phyloP scores from a whole-genome alignment of 2,888 invertebrate genomes.

The Tetragnatha montana region DNA sequence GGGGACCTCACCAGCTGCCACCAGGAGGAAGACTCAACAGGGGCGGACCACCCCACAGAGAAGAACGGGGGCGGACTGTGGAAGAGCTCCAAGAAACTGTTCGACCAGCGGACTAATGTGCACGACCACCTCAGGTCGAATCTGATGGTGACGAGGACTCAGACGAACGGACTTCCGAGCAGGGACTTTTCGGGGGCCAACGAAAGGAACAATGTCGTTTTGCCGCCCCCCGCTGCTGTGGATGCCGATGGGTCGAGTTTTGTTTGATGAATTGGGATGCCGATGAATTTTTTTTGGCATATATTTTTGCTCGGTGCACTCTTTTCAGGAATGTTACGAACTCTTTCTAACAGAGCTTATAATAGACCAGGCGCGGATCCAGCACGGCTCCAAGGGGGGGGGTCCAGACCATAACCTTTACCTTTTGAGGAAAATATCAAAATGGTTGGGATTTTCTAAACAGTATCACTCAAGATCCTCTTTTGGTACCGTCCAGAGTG shows the following conservation, averaged over 20 bases:
- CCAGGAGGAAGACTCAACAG: slow-evolving; percentile 22
- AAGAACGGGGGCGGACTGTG: slow-evolving; percentile 30
- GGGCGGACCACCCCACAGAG: no score
- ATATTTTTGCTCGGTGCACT: no score
- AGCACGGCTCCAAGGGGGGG: no score
- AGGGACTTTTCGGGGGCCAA: not conserved
- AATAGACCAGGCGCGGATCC: no score
- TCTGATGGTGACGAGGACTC: slow-evolving; percentile 22
- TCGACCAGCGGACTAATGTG: not conserved
- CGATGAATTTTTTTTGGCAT: not conserved
- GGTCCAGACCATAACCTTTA: no score
- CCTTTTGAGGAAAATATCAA: no score
- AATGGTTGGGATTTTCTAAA: no score
- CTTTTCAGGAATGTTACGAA: no score
- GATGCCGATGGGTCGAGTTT: slow-evolving; percentile 70
- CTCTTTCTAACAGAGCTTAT: no score
- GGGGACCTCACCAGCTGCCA: slow-evolving; percentile 67
- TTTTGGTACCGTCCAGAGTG: no score
- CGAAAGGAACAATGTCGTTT: slow-evolving; percentile 9
- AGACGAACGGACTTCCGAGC: slow-evolving; percentile 48
- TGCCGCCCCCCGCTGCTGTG: slow-evolving; percentile 14
- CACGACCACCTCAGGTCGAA: slow-evolving; percentile 45
- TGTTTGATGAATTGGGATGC: slow-evolving; percentile 31
- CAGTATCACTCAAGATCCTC: no score
- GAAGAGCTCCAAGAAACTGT: slow-evolving; percentile 32